Evolutionary conservation across 2,888 invertebrate genomes (phyloP).

Genomic region (Timandra comae): DNA sequence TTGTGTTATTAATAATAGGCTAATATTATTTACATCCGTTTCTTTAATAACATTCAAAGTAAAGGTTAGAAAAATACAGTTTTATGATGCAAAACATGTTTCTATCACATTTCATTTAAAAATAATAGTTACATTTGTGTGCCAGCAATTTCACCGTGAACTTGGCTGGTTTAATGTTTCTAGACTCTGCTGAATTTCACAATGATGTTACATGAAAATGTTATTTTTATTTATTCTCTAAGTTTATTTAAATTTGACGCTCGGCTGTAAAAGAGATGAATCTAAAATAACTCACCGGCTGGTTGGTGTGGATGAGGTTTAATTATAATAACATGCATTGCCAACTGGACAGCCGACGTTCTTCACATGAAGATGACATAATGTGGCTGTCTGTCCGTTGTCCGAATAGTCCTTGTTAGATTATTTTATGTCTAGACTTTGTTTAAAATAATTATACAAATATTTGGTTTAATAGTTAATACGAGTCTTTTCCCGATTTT

Average conservation of each 20-base stretch:
- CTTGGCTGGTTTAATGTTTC: neutral
- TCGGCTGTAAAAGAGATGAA: constrained; percentile 19
- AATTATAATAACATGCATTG: constrained; percentile 40
- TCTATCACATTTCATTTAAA: no score
- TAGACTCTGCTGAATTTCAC: neutral
- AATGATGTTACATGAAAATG: neutral
- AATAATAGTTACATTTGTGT: no score
- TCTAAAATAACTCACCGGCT: constrained; percentile 34
- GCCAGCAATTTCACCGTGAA: neutral
- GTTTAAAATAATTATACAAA: no score
- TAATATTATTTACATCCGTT: no score
- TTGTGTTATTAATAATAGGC: no score
- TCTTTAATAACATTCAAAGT: no score
- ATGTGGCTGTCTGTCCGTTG: constrained; percentile 1
- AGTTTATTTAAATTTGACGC: constrained; percentile 1
- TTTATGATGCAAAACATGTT: no score
- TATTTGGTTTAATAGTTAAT: no score
- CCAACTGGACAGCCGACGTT: constrained; percentile 30
- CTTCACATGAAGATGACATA: constrained; percentile 6
- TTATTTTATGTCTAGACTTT: no score
- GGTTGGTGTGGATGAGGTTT: constrained; percentile 29
- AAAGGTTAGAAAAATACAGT: no score
- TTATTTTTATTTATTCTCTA: constrained; percentile 4
- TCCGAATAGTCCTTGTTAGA: no score
- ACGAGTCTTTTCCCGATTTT: no score